Evolutionary conservation across 2,797 vertebrate genomes (phyloP).

Genomic region (Thamnophis elegans): DNA sequence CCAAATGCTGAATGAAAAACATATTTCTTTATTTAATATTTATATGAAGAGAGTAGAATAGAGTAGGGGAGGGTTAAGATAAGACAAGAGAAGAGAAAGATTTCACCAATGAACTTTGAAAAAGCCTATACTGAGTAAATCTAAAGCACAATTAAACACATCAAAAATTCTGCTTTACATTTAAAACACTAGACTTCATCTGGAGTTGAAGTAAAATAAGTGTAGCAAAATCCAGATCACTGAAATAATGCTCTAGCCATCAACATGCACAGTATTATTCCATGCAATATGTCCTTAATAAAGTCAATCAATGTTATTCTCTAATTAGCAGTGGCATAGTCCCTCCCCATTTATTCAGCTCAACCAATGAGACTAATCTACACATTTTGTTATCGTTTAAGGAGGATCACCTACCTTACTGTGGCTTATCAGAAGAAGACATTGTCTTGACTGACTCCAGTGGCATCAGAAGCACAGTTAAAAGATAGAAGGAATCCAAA

Average conservation of each 20-base stretch:
- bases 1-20: neutral
- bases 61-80: too few relatives aligned
- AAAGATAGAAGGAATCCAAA: neutral
- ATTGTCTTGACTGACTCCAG: neutral
- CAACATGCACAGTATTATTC: neutral
- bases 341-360: neutral
- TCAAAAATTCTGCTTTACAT: neutral
- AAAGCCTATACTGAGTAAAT: neutral
- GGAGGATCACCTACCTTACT: neutral
- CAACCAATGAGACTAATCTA: neutral
- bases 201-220: neutral
- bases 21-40: neutral
- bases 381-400: neutral
- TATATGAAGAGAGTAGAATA: neutral
- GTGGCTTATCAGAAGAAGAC: neutral
- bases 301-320: neutral
- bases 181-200: neutral
- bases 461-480: neutral
- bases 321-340: neutral
- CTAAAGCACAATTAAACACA: neutral
- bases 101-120: neutral
- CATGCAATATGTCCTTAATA: neutral
- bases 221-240: neutral
- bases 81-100: neutral
- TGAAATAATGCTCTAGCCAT: neutral